Evolutionary conservation across 2,113 vertebrate genomes (phyloP).

Genomic region (Siniperca knerii): DNA sequence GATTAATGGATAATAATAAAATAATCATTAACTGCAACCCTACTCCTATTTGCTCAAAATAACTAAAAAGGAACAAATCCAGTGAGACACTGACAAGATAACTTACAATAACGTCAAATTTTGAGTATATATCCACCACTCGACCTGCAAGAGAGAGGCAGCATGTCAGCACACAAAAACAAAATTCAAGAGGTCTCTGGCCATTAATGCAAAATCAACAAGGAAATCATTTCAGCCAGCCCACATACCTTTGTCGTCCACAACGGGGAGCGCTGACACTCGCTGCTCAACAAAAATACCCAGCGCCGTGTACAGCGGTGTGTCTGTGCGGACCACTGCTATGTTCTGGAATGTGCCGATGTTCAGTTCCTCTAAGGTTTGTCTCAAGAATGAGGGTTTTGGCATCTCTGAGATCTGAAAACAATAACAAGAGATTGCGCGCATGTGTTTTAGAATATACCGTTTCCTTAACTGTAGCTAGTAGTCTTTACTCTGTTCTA

Average conservation of each 20-base stretch:
- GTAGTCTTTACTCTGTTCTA: neutral
- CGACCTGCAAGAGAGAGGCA: slow-evolving; percentile 84
- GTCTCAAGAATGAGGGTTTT: slow-evolving; percentile 91
- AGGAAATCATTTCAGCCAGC: neutral
- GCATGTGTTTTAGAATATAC: neutral
- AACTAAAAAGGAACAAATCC: neutral
- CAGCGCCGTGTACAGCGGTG: slow-evolving; percentile 94
- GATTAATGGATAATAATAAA: neutral
- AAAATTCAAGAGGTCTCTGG: neutral
- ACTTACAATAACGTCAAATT: slow-evolving; percentile 99
- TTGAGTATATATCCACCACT: slow-evolving; percentile 98
- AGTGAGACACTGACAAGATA: neutral
- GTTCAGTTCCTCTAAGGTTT: slow-evolving; percentile 90
- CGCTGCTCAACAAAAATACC: slow-evolving; percentile 98
- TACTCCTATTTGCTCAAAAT: neutral
- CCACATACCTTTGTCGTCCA: slow-evolving; percentile 92
- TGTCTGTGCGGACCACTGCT: slow-evolving; percentile 91
- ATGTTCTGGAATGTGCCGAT: slow-evolving; percentile 96
- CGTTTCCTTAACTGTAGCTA: neutral
- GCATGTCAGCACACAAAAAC: slow-evolving; percentile 1
- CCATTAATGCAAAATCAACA: slow-evolving; percentile 9
- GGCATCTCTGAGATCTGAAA: slow-evolving; percentile 95
- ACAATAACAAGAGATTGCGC: slow-evolving; percentile 29
- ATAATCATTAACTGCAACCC: neutral
- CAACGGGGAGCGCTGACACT: slow-evolving; percentile 94